Percentiles rank a stretch among this genome's conserved stretches.
These are phyloP conservation scores for Rana temporaria DNA, from an alignment of 2,113 vertebrate genomes.

Conservation along the genomic window DNA sequence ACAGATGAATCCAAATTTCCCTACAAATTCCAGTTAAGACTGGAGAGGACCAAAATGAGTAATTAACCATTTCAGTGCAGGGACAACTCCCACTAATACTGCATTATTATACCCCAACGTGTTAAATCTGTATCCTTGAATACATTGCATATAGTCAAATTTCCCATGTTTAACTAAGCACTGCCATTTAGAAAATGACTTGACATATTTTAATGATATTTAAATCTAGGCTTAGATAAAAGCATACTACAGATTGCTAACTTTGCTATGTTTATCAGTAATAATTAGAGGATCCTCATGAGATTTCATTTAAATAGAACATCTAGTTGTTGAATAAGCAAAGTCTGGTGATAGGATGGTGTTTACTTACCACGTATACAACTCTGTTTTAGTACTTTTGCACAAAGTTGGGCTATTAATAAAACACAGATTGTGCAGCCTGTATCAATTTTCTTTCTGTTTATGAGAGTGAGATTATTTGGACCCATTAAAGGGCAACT, in stretches of 20 bases:
- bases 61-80: too few relatives aligned
- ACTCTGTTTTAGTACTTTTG: too few relatives aligned
- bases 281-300: not conserved
- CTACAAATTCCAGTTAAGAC: too few relatives aligned
- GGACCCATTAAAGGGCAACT: not conserved
- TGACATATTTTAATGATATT: not conserved
- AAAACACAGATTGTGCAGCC: not conserved
- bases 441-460: constrained; percentile 6
- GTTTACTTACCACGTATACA: constrained; percentile 1
- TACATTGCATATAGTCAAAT: too few relatives aligned
- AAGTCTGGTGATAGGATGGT: constrained; percentile 9
- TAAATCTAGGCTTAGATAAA: not conserved
- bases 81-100: too few relatives aligned
- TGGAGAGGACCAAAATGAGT: too few relatives aligned
- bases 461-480: not conserved
- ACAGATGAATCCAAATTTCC: too few relatives aligned
- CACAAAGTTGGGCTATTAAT: not conserved
- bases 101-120: too few relatives aligned
- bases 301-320: not conserved
- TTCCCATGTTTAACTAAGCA: too few relatives aligned
- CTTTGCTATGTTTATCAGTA: not conserved
- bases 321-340: not conserved
- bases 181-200: not conserved
- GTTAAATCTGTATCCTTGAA: too few relatives aligned
- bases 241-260: too few relatives aligned